A percentile compares a stretch with the other conserved stretches of the same genome.
Conservation (phyloP, 2,113 vertebrate genomes). For the Phodopus roborovskii region DNA sequence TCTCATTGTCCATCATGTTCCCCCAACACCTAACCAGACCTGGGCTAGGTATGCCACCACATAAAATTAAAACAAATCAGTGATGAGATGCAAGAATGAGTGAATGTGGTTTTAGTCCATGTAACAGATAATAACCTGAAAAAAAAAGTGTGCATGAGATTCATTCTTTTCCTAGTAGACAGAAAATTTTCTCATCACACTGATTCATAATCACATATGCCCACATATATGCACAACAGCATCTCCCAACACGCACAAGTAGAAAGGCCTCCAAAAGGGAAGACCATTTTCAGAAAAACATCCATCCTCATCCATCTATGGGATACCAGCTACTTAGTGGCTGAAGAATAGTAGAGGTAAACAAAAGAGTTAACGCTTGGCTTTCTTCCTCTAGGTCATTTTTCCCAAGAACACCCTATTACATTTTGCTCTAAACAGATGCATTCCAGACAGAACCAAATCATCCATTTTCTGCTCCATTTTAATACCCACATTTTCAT, state of each 20-base stretch:
- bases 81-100: background rate
- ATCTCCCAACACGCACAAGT: background rate
- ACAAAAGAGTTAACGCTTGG: background rate
- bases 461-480: slow-evolving; percentile 76
- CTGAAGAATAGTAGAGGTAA: slow-evolving; percentile 20
- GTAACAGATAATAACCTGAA: slow-evolving; percentile 24
- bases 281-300: background rate
- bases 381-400: slow-evolving; percentile 39
- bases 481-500: slow-evolving; percentile 72
- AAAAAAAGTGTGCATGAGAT: background rate
- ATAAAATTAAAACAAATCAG: background rate
- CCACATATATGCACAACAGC: background rate
- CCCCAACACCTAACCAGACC: background rate
- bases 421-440: slow-evolving; percentile 37
- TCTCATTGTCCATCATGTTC: background rate
- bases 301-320: background rate
- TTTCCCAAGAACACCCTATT: slow-evolving; percentile 60
- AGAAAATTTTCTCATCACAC: background rate
- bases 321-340: background rate
- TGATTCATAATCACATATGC: background rate
- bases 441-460: slow-evolving; percentile 59
- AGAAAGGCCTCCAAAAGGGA: slow-evolving; percentile 20
- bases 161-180: slow-evolving; percentile 21
- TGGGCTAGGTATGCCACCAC: background rate
- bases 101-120: background rate